Evolutionary conservation across 2,888 invertebrate genomes (phyloP), one percentile per base, ranked within the genome.

Genomic region (Lasioglossum calceatum): DNA sequence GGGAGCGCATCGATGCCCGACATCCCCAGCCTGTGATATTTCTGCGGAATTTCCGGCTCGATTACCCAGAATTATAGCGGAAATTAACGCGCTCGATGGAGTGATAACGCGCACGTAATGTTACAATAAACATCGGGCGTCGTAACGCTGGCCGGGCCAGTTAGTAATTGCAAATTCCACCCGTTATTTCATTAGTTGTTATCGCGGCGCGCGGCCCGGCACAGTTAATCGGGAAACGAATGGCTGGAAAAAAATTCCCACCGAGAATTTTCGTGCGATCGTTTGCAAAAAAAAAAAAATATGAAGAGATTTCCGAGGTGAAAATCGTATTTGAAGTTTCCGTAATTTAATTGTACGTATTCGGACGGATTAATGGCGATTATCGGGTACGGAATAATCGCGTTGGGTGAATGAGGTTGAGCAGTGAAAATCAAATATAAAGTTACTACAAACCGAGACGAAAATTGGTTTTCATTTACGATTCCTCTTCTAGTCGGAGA

Each of bases 1-100:
- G 3, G 58, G n/a, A 23, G 23, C 54, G 42, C 64, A 54, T 64
- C 47, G 79, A 64, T 12, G 76, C 47, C 12, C 14, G 19, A 50
- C 39, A 71, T 39, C 23, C 39, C 14, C 7, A 16, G 70, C 32
- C 32, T 27, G 81, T 39, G 73, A 78, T 86, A 86, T 79, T 81
- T 77, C 76, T 85, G 86, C 74, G 71, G 78, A 73, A 78, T 79
- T 85, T 79, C 85, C 82, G 44, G 78, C 80, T 87, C 86, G 85
- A 79, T 87, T 85, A 79, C 78, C 82, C 81, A 50, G 77, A 85
- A 85, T 85, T 87, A 85, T 81, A 61, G 81, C 50, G 58, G 81
- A 86, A 81, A 86, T 81, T 86, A 85, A 79, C 86, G 81, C 50
- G 78, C n/a, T 47, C 73, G 54, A 77, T 50, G 74, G 42, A 44